Conservation (phyloP, 2,797 vertebrate species). For the Gymnopithys bicolor region DNA sequence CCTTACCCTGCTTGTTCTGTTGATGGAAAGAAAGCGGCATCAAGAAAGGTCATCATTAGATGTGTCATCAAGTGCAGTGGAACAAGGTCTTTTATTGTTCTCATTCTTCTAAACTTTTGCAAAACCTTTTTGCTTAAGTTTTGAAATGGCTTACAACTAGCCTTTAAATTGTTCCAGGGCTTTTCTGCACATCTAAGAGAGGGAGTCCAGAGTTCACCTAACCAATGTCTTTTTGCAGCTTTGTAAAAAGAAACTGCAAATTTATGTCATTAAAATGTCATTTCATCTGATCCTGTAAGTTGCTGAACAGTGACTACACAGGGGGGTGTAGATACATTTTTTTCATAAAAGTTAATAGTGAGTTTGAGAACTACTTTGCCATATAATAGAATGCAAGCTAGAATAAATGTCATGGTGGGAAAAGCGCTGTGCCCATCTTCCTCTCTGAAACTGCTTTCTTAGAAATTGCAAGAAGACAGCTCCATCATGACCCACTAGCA, state of each 20-base stretch:
- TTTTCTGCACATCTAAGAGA: not conserved
- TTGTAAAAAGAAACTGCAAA: not conserved
- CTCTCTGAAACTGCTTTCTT: not conserved
- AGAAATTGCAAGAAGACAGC: not conserved
- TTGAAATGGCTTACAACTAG: not conserved
- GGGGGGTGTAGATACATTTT: not conserved
- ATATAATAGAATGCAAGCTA: not conserved
- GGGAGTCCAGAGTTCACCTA: not conserved
- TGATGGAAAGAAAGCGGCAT: not conserved
- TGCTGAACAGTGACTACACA: not conserved
- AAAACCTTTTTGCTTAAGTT: not conserved
- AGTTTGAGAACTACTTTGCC: not conserved
- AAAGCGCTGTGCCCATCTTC: not conserved
- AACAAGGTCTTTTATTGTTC: not conserved
- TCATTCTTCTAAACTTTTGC: not conserved
- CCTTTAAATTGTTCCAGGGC: not conserved
- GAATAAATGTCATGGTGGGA: slow-evolving; percentile 3
- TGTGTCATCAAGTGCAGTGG: not conserved
- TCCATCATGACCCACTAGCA: not conserved
- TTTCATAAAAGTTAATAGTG: not conserved
- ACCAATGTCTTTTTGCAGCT: not conserved
- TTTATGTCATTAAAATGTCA: not conserved
- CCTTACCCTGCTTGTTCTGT: not conserved
- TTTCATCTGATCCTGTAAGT: not conserved
- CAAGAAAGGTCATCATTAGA: not conserved